Conservation (phyloP, 2,888 invertebrate species). For the Panopea generosa region DNA sequence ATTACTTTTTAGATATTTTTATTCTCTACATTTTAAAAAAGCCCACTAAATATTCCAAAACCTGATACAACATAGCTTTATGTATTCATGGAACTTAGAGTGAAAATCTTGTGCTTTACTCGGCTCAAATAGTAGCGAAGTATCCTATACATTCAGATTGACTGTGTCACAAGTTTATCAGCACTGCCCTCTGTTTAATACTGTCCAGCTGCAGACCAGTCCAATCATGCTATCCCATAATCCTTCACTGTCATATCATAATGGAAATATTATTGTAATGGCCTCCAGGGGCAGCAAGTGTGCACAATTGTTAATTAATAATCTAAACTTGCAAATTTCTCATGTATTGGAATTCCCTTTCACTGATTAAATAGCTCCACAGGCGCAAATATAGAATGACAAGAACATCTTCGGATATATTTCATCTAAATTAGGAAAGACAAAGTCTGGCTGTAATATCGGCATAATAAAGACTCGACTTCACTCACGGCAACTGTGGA, state of each 20-base stretch:
- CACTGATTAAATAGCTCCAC: slow-evolving; percentile 42
- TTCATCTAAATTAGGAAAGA: slow-evolving; percentile 18
- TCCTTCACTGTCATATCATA: slow-evolving; percentile 51
- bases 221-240: slow-evolving; percentile 29
- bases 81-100: too few species aligned
- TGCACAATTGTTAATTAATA: slow-evolving; percentile 46
- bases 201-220: slow-evolving; percentile 21
- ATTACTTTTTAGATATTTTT: too few species aligned
- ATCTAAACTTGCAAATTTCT: slow-evolving; percentile 41
- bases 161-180: too few species aligned
- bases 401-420: slow-evolving; percentile 10
- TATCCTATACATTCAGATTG: too few species aligned
- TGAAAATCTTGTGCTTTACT: too few species aligned
- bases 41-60: too few species aligned
- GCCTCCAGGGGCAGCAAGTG: slow-evolving; percentile 24
- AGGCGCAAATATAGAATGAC: slow-evolving; percentile 34
- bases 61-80: too few species aligned
- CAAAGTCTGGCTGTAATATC: too few species aligned
- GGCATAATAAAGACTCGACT: too few species aligned
- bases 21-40: too few species aligned
- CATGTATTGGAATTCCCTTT: slow-evolving; percentile 41
- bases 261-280: slow-evolving; percentile 57
- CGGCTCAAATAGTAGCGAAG: too few species aligned
- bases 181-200: background rate
- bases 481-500: too few species aligned